phyloP scores from a whole-genome alignment of 2,888 invertebrate species.

The Aphrophora alni region DNA sequence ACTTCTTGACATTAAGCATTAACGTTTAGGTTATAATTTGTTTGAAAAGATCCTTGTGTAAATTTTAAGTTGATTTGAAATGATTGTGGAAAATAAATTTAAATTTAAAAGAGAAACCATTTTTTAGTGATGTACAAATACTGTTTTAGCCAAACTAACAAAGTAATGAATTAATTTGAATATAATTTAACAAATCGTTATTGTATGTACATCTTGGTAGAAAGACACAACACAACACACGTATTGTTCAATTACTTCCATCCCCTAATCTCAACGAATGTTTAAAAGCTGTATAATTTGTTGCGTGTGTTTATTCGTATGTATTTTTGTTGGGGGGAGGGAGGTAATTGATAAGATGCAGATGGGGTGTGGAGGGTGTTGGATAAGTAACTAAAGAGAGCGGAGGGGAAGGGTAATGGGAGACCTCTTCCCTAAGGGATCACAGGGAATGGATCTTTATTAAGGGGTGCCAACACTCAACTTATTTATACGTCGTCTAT shows the following conservation, averaged over 20 bases:
- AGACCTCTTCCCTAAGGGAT: slow-evolving; percentile 14
- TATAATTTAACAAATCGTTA: no score
- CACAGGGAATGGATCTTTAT: slow-evolving; percentile 33
- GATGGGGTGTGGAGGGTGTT: slow-evolving; percentile 38
- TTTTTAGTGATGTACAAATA: no score
- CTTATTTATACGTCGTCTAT: slow-evolving; percentile 24
- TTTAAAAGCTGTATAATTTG: slow-evolving; percentile 35
- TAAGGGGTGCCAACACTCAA: slow-evolving; percentile 25
- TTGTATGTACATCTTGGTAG: no score
- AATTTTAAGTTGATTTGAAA: no score
- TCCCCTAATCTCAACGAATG: slow-evolving; percentile 9
- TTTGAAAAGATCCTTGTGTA: no score
- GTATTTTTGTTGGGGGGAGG: slow-evolving; percentile 14
- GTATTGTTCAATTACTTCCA: background rate
- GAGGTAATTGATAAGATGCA: slow-evolving; percentile 45
- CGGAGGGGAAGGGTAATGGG: slow-evolving; percentile 27
- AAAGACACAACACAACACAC: no score
- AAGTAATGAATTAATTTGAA: no score
- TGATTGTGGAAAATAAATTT: no score
- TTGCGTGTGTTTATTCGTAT: slow-evolving; percentile 2
- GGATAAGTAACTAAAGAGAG: slow-evolving; percentile 20
- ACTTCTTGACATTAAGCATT: no score
- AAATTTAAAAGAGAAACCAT: no score
- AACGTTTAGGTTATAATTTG: no score
- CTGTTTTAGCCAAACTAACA: no score